Base-by-base conservation (phyloP, 2,113 vertebrate genomes). In the Hypanus sabinus region DNA sequence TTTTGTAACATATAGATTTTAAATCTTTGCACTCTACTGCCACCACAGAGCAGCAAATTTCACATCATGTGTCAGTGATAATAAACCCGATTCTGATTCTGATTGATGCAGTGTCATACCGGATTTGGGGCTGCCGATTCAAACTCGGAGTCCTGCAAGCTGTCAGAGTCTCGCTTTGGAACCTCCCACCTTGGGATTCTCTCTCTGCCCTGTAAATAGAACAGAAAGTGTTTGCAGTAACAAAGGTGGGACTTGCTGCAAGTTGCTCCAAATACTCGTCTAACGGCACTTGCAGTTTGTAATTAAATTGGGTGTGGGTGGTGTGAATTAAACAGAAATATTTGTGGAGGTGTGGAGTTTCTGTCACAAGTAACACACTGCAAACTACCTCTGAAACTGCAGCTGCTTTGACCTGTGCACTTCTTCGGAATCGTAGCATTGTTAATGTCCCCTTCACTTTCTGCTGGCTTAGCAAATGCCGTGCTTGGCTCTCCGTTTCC, bases 101-200 rank as follows among this genome's bases (percentile, higher is more conserved):
- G 60, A 62, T 27, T 6, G 4, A 1, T n/a, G 83, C 4, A 60
- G 3, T 88, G 46, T n/a, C 24, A 6, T 96, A 97, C 97, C 97
- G 97, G 97, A 94, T 95, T 94, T 65, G 96, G 96, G 12, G 95
- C 94, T 0, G 95, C 65, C 1, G 96, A 96, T 71, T 97, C 97
- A n/a, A 97, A 95, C 0, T 97, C 97, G 0, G 97, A 97, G 75
- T 97, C 97, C 27, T 95, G 95, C 0, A 97, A 92, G 0, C 97
- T 97, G 0, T 97, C 97, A 2, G 97, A 97, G 91, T 97, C 97
- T 94, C 96, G 96, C 22, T 94, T 76, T 0, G 94, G 36, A 20
- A 90, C 95, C 62, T 94, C 94, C 95, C 95, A 95, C 73, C 93
- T 94, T 87, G 95, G 3, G 1, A 62, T 7, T 95, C 71, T 95